These are phyloP conservation scores for Bombus pascuorum DNA, from an alignment of 1,140 invertebrate genomes.

Conservation along the genomic window DNA sequence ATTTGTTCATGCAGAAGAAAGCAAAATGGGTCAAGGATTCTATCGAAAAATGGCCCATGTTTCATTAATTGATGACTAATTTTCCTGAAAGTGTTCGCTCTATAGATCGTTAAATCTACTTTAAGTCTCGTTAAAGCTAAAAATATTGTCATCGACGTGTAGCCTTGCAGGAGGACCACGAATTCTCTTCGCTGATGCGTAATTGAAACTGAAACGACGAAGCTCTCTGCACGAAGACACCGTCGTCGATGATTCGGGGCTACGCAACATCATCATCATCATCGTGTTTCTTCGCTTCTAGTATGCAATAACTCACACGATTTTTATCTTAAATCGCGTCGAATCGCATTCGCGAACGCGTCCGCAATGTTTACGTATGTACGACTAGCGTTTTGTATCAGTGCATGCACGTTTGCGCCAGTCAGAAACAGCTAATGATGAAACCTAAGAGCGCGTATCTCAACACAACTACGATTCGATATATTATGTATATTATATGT, in stretches of 20 bases:
- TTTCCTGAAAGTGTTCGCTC: neutral
- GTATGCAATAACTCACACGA: too few species aligned
- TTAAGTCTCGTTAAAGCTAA: slow-evolving; percentile 36
- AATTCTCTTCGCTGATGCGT: slow-evolving; percentile 21
- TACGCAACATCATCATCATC: slow-evolving; percentile 49
- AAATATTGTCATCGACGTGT: slow-evolving; percentile 44
- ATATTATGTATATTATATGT: slow-evolving; percentile 53
- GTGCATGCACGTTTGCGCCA: slow-evolving; percentile 40
- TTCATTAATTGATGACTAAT: neutral
- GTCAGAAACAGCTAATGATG: slow-evolving; percentile 57
- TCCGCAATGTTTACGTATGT: slow-evolving; percentile 27
- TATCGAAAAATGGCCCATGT: neutral
- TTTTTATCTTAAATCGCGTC: neutral
- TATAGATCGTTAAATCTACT: slow-evolving; percentile 17
- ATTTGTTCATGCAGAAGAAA: neutral
- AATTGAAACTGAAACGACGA: slow-evolving; percentile 66
- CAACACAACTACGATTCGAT: slow-evolving; percentile 64
- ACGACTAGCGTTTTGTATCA: slow-evolving; percentile 31
- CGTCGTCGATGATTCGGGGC: slow-evolving; percentile 68
- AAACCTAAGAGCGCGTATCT: slow-evolving; percentile 52
- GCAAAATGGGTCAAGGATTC: neutral
- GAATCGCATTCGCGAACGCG: slow-evolving; percentile 18
- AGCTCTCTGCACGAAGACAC: slow-evolving; percentile 59
- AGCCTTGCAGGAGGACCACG: neutral
- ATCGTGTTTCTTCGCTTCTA: neutral